Evolutionary conservation across 2,888 invertebrate species (phyloP).

Genomic region (Aphelenchoides bicaudatus): DNA sequence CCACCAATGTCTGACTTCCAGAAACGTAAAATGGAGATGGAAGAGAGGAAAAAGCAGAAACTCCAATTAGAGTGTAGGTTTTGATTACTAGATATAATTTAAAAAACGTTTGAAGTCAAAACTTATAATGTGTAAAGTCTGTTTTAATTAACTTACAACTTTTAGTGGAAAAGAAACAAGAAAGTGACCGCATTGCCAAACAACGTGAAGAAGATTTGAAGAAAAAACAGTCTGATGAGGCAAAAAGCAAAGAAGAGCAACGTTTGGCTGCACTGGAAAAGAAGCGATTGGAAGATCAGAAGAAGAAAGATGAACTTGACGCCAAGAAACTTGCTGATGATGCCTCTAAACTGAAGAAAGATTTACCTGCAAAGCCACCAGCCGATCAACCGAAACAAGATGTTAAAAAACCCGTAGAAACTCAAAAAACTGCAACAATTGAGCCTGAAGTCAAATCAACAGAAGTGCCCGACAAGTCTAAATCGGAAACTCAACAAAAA

Average conservation of each 20-base stretch:
- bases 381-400: conserved; percentile 29
- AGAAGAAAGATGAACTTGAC: conserved; percentile 17
- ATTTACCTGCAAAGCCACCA: conserved; percentile 20
- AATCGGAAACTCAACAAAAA: conserved; percentile 21
- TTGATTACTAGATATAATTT: too few relatives aligned
- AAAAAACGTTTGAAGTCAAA: too few relatives aligned
- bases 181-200: not conserved
- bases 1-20: not conserved
- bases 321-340: conserved; percentile 17
- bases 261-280: conserved; percentile 26
- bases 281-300: conserved; percentile 25
- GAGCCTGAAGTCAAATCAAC: conserved; percentile 10
- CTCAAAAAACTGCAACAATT: not conserved
- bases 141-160: too few relatives aligned
- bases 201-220: conserved; percentile 14
- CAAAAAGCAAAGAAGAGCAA: conserved; percentile 3
- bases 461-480: conserved; percentile 18
- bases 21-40: conserved; percentile 21
- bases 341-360: conserved; percentile 10
- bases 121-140: too few relatives aligned
- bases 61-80: conserved; percentile 24
- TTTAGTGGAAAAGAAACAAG: not conserved
- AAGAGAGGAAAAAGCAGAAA: conserved; percentile 17
- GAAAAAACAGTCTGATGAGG: not conserved
- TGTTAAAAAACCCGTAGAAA: not conserved